Evolutionary conservation across 2,113 vertebrate genomes (phyloP), one percentile per base, ranked within the genome.

Genomic region (Aegotheles bennettii): DNA sequence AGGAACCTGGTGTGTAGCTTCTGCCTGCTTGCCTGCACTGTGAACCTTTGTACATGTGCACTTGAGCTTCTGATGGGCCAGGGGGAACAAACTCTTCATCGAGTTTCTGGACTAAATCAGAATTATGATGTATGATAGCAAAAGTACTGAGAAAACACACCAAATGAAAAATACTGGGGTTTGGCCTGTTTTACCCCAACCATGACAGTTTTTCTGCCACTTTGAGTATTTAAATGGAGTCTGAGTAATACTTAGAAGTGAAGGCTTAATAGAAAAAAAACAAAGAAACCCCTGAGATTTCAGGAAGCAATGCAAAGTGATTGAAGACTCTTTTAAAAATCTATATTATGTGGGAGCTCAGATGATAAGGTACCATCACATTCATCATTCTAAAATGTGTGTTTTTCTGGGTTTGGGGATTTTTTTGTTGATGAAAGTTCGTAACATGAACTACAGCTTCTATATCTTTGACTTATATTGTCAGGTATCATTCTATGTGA

Each of bases 371-470:
- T 26, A 4, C 29, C 13, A n/a, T n/a, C n/a, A n/a, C n/a, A n/a
- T 74, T 28, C 23, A 11, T 13, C 2, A 8, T 19, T 31, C 33
- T 47, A 51, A 84, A 91, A 50, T 3, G 2, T 17, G 4, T 6
- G 5, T 4, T 2, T 21, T 67, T 71, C 10, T 42, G 40, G 10
- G 0, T 40, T 10, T 43, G 43, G 10, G 43, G 47, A 10, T 18
- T 23, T 11, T 25, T n/a, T 25, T 54, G 16, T 19, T 47, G 3
- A 19, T 45, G 36, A 28, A 23, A 40, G 17, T 13, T 53, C 25
- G 6, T 36, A 15, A 0, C 2, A 0, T 20, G 45, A 24, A 65
- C 64, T 28, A 35, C 1, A 10, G 0, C 11, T n/a, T 47, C n/a
- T n/a, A n/a, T 3, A 10, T 38, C 82, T 70, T 61, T 78, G 67